Conservation (phyloP, 2,888 invertebrate species). For the Lasioglossum leucozonium region DNA sequence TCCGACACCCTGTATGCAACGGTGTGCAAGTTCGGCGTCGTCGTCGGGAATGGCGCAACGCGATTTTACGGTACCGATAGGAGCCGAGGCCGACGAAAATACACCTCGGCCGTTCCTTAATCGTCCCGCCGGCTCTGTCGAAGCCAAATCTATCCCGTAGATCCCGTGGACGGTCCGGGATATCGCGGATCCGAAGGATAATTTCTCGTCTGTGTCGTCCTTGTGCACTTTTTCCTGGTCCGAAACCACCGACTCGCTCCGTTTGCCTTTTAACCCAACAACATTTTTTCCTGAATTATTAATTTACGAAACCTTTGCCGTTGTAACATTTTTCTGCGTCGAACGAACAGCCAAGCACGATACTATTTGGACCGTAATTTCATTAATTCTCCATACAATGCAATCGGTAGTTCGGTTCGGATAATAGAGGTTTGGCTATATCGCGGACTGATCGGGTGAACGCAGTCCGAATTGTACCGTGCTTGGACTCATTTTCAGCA, state of each 20-base stretch:
- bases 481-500: not conserved
- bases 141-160: slow-evolving; percentile 44
- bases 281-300: not conserved
- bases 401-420: not conserved
- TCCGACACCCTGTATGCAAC: not conserved
- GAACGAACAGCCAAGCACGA: not conserved
- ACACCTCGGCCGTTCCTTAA: slow-evolving; percentile 55
- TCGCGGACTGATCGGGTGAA: too few species aligned
- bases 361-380: not conserved
- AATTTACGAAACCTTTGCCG: not conserved
- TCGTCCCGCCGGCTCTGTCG: slow-evolving; percentile 36
- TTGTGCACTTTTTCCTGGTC: not conserved
- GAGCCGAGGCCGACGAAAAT: slow-evolving; percentile 58
- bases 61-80: slow-evolving; percentile 48
- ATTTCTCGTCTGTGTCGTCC: not conserved
- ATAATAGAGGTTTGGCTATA: not conserved
- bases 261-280: too few species aligned
- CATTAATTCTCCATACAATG: not conserved
- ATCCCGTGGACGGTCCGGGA: not conserved
- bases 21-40: slow-evolving; percentile 15
- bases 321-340: not conserved
- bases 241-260: not conserved
- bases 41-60: slow-evolving; percentile 57
- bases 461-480: not conserved
- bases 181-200: slow-evolving; percentile 5